Evolutionary conservation across 2,797 vertebrate species (phyloP), one percentile per base, ranked within the genome.

Genomic region (Cossypha heuglini): DNA sequence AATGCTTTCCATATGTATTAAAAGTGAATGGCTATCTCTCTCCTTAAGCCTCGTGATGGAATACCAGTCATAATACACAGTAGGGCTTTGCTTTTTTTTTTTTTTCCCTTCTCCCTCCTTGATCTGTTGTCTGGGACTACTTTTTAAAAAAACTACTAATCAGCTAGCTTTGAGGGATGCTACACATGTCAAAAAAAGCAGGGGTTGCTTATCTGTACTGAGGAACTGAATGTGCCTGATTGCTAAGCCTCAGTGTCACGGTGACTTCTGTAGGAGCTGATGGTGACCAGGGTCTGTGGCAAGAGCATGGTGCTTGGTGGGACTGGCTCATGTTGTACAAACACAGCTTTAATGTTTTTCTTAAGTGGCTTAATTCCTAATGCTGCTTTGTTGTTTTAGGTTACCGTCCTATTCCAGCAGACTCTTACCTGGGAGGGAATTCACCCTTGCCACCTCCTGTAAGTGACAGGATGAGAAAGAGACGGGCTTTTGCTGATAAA

Each of bases 391-490:
- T 94, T 96, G 38, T 72, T 96, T 82, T 97, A 99, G 99, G 99
- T 86, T 99, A 99, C 93, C 99, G 99, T 25, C 99, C 99, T 20
- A 97, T 99, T 90, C 98, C 98, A 91, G 87, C 98, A 15, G 99
- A 99, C 62, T 96, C 98, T 3, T 99, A 98, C 93, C 90, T 99
- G 91, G 98, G 98, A 62, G 97, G 98, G 94, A 98, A 88, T 95
- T 90, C 98, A 10, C 96, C 98, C 48, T 97, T 99, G 16, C 99
- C 99, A 54, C 98, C 99, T 7, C 99, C 99, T 20, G 98, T 99
- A 86, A 99, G 99, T 88, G 99, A 99, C 97, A 99, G 99, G 93
- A 99, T 99, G 99, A 98, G 99, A 97, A 99, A 99, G 96, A 98
- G 99, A 71, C 97, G 99, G 49, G 99, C 99, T 61, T 99, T 99